Evolutionary conservation across 2,113 vertebrate species (phyloP).

Genomic region (Carassius carassius): DNA sequence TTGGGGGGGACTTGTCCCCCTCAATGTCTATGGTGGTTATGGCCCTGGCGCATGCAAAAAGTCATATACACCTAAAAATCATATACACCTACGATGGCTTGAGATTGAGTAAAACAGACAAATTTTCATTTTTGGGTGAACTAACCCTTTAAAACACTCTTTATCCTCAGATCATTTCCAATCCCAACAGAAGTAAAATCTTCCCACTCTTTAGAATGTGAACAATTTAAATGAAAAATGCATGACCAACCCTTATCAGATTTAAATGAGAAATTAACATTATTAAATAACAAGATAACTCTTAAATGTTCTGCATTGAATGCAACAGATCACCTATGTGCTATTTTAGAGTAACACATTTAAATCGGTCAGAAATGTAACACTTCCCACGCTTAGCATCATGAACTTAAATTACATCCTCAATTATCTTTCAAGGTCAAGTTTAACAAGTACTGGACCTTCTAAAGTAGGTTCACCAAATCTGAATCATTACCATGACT

Average conservation of each 20-base stretch:
- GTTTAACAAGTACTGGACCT: constrained; percentile 5
- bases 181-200: background rate
- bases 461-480: background rate
- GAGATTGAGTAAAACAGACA: too few species aligned
- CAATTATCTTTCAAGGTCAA: background rate
- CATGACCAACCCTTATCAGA: background rate
- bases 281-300: background rate
- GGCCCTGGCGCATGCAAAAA: too few species aligned
- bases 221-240: constrained; percentile 2
- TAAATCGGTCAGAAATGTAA: background rate
- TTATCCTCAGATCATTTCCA: background rate
- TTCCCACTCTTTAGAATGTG: background rate
- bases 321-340: background rate
- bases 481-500: background rate
- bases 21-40: too few species aligned
- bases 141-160: background rate
- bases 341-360: background rate
- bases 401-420: background rate
- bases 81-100: too few species aligned
- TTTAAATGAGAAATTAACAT: constrained; percentile 1
- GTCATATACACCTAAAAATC: too few species aligned
- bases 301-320: background rate
- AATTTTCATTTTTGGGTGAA: too few species aligned
- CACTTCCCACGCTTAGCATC: background rate
- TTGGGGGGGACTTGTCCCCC: too few species aligned